Percentiles rank a stretch among this genome's conserved stretches.
These are phyloP conservation scores for Gyrodactylus bullatarudis DNA, from an alignment of 1,140 invertebrate genomes.

Conservation along the genomic window DNA sequence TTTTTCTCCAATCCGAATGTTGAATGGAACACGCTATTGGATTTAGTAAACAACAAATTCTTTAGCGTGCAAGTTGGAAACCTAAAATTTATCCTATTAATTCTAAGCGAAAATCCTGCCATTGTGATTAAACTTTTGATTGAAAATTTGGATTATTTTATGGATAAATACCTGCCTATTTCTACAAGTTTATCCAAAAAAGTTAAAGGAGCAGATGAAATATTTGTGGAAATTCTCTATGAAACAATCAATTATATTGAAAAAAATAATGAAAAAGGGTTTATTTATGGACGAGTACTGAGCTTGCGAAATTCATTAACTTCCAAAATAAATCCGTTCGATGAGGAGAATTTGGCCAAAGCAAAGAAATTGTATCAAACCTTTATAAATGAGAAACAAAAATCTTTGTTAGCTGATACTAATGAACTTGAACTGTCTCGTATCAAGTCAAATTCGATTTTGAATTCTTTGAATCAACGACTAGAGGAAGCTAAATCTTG, in stretches of 20 bases:
- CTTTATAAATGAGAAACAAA: too few species aligned
- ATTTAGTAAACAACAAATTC: neutral
- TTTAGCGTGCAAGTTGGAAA: neutral
- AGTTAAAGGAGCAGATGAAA: neutral
- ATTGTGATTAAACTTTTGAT: neutral
- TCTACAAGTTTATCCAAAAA: neutral
- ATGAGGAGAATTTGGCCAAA: neutral
- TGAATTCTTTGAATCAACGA: too few species aligned
- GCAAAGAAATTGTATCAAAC: neutral
- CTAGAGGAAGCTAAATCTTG: too few species aligned
- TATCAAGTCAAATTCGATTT: too few species aligned
- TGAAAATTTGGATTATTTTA: neutral
- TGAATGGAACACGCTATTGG: neutral
- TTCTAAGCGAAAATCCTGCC: neutral
- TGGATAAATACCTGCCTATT: neutral
- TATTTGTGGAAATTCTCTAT: neutral
- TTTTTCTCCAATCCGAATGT: neutral
- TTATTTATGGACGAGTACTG: neutral
- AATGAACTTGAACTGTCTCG: too few species aligned
- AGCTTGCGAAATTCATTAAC: neutral
- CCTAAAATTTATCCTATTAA: neutral
- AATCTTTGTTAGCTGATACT: too few species aligned
- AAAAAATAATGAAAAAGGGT: neutral
- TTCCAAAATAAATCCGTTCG: neutral
- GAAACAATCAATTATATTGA: neutral